phyloP scores from a whole-genome alignment of 2,888 invertebrate genomes.

The Metacarcinus magister region DNA sequence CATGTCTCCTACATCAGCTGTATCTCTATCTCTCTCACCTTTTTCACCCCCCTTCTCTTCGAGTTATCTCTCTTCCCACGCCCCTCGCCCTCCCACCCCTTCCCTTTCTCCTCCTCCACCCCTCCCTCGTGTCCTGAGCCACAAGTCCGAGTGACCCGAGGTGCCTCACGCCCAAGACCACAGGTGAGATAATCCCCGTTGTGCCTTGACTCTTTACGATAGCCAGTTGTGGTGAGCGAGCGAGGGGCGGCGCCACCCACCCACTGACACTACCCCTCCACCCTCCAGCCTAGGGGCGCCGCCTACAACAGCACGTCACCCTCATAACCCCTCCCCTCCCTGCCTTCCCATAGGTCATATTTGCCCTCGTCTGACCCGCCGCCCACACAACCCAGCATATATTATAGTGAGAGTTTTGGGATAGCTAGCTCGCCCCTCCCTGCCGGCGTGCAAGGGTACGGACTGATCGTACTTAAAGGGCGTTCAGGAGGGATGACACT shows the following conservation, averaged over 20 bases:
- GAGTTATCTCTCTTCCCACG: neutral
- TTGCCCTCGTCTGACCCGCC: constrained; percentile 45
- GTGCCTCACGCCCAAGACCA: constrained; percentile 60
- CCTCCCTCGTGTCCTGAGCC: neutral
- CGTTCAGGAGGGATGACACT: neutral
- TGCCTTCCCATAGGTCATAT: constrained; percentile 3
- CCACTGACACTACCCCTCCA: constrained; percentile 21
- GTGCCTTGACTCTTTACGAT: constrained; percentile 33
- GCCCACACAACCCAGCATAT: constrained; percentile 41
- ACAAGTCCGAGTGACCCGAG: constrained; percentile 47
- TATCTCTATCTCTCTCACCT: constrained; percentile 41
- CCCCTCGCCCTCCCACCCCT: neutral
- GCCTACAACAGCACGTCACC: constrained; percentile 30
- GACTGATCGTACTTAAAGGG: neutral
- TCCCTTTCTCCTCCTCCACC: neutral
- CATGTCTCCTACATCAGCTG: neutral
- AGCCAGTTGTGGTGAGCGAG: constrained; percentile 39
- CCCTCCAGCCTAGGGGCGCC: neutral
- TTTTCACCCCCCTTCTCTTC: neutral
- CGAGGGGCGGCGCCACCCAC: constrained; percentile 26
- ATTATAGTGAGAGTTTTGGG: neutral
- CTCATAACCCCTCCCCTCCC: neutral
- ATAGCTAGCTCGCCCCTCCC: neutral
- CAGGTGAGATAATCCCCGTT: constrained; percentile 49
- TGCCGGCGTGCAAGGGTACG: neutral